Evolutionary conservation across 1,140 invertebrate species (phyloP).

Genomic region (Steinernema feltiae): DNA sequence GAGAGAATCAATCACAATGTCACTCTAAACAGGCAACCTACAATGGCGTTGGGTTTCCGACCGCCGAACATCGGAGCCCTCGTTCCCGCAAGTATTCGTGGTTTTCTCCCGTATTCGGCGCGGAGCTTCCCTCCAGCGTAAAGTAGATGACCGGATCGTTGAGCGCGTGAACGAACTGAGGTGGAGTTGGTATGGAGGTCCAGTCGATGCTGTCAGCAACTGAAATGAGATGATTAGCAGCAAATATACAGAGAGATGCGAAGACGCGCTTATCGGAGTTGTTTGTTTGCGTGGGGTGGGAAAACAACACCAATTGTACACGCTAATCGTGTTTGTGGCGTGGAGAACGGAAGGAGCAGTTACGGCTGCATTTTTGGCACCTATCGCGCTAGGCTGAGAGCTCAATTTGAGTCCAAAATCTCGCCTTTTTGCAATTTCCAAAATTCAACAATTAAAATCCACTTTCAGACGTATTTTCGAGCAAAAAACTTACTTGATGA

Average conservation of each 20-base stretch:
- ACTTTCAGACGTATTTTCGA: too few relatives aligned
- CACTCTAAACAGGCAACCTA: constrained; percentile 26
- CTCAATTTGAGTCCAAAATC: too few relatives aligned
- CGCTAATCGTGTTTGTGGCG: too few relatives aligned
- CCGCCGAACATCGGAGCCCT: constrained; percentile 45
- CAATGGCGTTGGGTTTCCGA: constrained; percentile 48
- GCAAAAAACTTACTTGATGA: not conserved
- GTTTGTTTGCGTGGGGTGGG: too few relatives aligned
- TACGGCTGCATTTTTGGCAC: too few relatives aligned
- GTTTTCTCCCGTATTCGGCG: not conserved
- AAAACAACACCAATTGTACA: too few relatives aligned
- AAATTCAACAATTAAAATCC: too few relatives aligned
- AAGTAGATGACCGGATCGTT: constrained; percentile 50
- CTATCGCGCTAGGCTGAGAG: too few relatives aligned
- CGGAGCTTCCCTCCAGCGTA: constrained; percentile 33
- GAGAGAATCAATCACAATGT: too few relatives aligned
- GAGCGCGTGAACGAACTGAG: constrained; percentile 45
- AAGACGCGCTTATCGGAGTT: too few relatives aligned
- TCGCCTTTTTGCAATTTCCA: too few relatives aligned
- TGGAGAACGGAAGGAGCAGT: too few relatives aligned
- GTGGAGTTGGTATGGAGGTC: constrained; percentile 49
- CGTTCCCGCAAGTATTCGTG: constrained; percentile 36
- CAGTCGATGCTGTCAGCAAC: constrained; percentile 37
- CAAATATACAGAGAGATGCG: not conserved
- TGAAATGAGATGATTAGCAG: not conserved